These are phyloP conservation scores for Syrmaticus mikado DNA, from an alignment of 2,113 vertebrate genomes.

Conservation along the genomic window DNA sequence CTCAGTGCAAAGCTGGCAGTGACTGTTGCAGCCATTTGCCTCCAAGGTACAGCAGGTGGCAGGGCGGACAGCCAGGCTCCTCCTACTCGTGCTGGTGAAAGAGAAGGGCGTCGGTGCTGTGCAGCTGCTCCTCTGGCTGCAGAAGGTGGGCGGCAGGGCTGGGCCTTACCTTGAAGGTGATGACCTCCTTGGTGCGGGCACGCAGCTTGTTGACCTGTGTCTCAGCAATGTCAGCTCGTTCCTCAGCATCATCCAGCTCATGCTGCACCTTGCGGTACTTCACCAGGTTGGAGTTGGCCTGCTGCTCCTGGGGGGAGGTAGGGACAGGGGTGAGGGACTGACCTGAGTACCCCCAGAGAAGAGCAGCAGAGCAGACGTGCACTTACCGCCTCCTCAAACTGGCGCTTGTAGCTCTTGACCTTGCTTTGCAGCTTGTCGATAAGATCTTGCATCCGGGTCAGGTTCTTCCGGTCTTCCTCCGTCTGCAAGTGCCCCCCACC, in stretches of 20 bases:
- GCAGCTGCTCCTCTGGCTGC: not conserved
- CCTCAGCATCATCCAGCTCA: conserved; percentile 89
- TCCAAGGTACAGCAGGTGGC: not conserved
- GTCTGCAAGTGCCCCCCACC: conserved; percentile 68
- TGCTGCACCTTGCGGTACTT: conserved; percentile 91
- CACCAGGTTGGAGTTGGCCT: conserved; percentile 84
- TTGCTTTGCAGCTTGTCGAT: conserved; percentile 93
- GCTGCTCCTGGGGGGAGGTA: conserved; percentile 83
- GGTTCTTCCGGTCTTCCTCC: conserved; percentile 92
- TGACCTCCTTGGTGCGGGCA: conserved; percentile 76
- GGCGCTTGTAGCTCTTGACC: conserved; percentile 95
- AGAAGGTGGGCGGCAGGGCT: no score
- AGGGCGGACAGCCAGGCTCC: rapidly evolving
- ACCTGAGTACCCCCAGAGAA: not conserved
- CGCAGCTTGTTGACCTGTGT: conserved; percentile 90
- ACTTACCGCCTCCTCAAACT: conserved; percentile 91
- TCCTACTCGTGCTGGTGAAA: conserved; percentile 49
- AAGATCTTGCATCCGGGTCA: conserved; percentile 93
- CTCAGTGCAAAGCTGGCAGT: not conserved
- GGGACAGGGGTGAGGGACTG: not conserved
- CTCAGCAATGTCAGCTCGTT: conserved; percentile 89
- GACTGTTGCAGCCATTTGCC: conserved; percentile 59
- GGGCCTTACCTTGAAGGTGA: conserved; percentile 79
- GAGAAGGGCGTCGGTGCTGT: not conserved
- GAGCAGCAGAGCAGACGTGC: rapidly evolving